Percentiles rank a stretch among this genome's conserved stretches.
Conservation (phyloP, 2,888 invertebrate species). For the Gryllus longicercus region DNA sequence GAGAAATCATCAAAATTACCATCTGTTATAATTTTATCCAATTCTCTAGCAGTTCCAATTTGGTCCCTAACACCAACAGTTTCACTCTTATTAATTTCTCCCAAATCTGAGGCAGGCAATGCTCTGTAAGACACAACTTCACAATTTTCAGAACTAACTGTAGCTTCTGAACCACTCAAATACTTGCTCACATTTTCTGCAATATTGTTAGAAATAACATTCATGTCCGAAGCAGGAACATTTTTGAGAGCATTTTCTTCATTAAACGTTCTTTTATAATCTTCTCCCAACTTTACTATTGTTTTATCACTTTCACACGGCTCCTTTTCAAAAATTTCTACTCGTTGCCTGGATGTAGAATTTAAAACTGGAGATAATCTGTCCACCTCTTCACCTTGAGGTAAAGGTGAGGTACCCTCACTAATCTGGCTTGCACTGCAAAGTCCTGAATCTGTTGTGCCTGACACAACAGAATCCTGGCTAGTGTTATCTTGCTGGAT, state of each 20-base stretch:
- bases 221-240: neutral
- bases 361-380: neutral
- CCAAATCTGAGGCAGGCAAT: neutral
- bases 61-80: neutral
- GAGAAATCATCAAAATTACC: constrained; percentile 34
- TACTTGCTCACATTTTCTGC: neutral
- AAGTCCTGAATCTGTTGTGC: constrained; percentile 37
- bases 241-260: constrained; percentile 26
- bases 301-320: constrained; percentile 36
- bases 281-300: constrained; percentile 25
- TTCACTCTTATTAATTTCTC: neutral
- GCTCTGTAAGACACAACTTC: neutral
- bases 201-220: neutral
- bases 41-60: constrained; percentile 2
- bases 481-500: constrained; percentile 36
- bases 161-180: neutral
- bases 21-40: neutral
- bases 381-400: constrained; percentile 21
- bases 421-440: constrained; percentile 38
- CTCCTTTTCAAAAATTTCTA: constrained; percentile 26
- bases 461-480: constrained; percentile 37
- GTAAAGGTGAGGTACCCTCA: constrained; percentile 33
- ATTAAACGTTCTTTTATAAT: neutral
- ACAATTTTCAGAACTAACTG: neutral
- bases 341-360: neutral